Percentiles rank a stretch among this genome's conserved stretches.
Evolutionary conservation across 2,888 invertebrate genomes (phyloP).

Genomic region (Mimas tiliae): DNA sequence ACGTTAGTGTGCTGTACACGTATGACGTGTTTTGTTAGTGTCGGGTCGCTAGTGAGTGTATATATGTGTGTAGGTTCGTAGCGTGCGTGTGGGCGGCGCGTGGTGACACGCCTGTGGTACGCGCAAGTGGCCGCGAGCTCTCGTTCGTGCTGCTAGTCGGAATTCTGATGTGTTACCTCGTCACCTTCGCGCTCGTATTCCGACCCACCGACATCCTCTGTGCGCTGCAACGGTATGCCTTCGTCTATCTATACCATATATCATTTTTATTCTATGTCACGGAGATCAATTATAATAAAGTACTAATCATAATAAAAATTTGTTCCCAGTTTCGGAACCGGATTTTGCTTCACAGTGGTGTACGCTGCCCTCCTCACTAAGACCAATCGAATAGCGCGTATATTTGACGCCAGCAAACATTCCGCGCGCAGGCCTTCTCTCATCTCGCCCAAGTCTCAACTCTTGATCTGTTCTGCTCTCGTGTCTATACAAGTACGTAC

Average conservation of each 20-base stretch:
- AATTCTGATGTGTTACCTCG: conserved; percentile 94
- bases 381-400: conserved; percentile 97
- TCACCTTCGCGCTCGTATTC: conserved; percentile 95
- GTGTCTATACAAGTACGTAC: conserved; percentile 92
- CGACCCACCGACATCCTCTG: conserved; percentile 94
- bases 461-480: conserved; percentile 93
- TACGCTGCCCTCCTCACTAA: conserved; percentile 98
- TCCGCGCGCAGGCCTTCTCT: conserved; percentile 96
- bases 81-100: conserved; percentile 91
- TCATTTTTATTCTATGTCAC: neutral
- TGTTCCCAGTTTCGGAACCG: conserved; percentile 89
- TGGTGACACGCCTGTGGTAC: conserved; percentile 97
- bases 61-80: conserved; percentile 79
- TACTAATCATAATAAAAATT: neutral
- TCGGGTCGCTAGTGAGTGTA: too few relatives aligned
- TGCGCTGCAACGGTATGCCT: conserved; percentile 91
- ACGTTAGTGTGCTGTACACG: conserved; percentile 64
- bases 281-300: neutral
- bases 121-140: conserved; percentile 95
- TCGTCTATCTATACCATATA: neutral
- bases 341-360: conserved; percentile 98
- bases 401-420: conserved; percentile 97
- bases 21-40: too few relatives aligned
- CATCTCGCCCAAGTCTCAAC: conserved; percentile 95
- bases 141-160: conserved; percentile 96